A percentile compares a stretch with the other conserved stretches of the same genome.
These are phyloP conservation scores for Drosophila setosimentum DNA, from an alignment of 2,888 invertebrate species.

Conservation along the genomic window DNA sequence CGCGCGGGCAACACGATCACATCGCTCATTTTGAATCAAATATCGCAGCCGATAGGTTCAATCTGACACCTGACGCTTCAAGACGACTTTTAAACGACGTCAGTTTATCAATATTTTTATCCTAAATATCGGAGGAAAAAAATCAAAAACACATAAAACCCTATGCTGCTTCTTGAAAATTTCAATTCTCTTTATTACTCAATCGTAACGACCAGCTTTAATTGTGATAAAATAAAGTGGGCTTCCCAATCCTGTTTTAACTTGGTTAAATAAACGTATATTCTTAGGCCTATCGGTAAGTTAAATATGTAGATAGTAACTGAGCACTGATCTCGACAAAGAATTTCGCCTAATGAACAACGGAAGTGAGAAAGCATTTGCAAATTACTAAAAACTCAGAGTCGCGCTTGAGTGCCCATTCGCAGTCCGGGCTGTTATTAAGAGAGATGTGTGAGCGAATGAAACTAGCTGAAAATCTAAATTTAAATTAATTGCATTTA, in stretches of 20 bases:
- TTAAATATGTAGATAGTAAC: slow-evolving; percentile 18
- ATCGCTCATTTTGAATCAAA: slow-evolving; percentile 54
- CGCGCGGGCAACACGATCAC: slow-evolving; percentile 85
- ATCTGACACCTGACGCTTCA: slow-evolving; percentile 32
- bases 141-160: not conserved
- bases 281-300: slow-evolving; percentile 47
- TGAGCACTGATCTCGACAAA: slow-evolving; percentile 9
- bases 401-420: slow-evolving; percentile 48
- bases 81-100: slow-evolving; percentile 7
- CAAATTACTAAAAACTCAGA: slow-evolving; percentile 54
- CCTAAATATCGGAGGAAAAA: not conserved
- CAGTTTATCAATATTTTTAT: slow-evolving; percentile 3
- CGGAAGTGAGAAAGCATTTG: slow-evolving; percentile 52
- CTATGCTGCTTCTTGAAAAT: not conserved
- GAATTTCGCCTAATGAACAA: slow-evolving; percentile 46
- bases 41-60: slow-evolving; percentile 18
- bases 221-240: slow-evolving; percentile 18
- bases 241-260: not conserved
- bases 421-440: slow-evolving; percentile 17
- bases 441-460: slow-evolving; percentile 32
- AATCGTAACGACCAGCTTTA: slow-evolving; percentile 5
- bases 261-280: slow-evolving; percentile 11
- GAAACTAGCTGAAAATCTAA: slow-evolving; percentile 31
- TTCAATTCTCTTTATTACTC: slow-evolving; percentile 21
- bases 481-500: slow-evolving; percentile 65